Evolutionary conservation across 2,888 invertebrate species (phyloP).

Genomic region (Epicampocera succincta): DNA sequence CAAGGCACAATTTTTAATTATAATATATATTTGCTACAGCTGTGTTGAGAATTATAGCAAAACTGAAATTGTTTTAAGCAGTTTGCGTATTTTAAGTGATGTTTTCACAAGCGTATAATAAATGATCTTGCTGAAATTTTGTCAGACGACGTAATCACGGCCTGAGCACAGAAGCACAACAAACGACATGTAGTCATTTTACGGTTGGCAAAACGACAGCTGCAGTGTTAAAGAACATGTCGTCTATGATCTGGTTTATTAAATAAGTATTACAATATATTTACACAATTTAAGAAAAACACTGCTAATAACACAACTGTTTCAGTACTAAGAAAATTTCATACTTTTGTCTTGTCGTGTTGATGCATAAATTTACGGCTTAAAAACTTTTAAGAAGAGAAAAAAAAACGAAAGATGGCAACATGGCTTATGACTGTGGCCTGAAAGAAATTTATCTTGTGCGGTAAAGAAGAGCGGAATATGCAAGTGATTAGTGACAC

Average conservation of each 20-base stretch:
- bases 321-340: background rate
- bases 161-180: too few species aligned
- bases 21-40: conserved; percentile 10
- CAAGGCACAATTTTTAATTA: background rate
- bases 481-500: conserved; percentile 1
- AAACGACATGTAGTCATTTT: too few species aligned
- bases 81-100: too few species aligned
- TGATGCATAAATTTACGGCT: conserved; percentile 51
- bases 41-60: background rate
- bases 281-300: too few species aligned
- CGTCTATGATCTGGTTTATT: too few species aligned
- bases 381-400: conserved; percentile 19
- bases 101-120: too few species aligned
- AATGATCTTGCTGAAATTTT: too few species aligned
- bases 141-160: too few species aligned
- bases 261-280: too few species aligned
- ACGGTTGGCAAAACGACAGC: too few species aligned
- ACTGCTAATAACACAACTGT: conserved; percentile 14
- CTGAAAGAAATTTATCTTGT: conserved; percentile 16
- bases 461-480: background rate
- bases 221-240: too few species aligned
- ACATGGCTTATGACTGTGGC: background rate
- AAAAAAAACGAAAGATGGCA: background rate
- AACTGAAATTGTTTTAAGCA: too few species aligned
- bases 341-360: conserved; percentile 34